Conservation (phyloP, 2,113 vertebrate species). For the Eptatretus burgeri region DNA sequence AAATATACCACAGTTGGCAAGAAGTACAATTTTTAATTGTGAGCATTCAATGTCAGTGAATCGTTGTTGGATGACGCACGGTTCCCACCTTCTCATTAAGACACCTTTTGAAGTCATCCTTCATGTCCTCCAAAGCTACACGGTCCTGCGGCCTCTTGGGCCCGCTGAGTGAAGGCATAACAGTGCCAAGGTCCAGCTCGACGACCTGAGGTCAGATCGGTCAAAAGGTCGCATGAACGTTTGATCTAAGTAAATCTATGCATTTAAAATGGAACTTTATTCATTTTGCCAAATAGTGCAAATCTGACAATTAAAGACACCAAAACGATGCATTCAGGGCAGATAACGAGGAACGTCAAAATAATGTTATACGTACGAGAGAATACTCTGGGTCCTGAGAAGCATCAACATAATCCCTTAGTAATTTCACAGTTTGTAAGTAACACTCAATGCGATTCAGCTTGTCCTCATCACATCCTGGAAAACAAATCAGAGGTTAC, state of each 20-base stretch:
- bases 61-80: too few species aligned
- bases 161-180: slow-evolving; percentile 77
- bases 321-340: background rate
- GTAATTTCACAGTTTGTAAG: slow-evolving; percentile 48
- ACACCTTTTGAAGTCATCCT: slow-evolving; percentile 48
- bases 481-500: too few species aligned
- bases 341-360: background rate
- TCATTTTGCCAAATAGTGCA: too few species aligned
- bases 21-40: too few species aligned
- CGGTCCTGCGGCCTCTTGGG: slow-evolving; percentile 86
- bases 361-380: slow-evolving; percentile 22
- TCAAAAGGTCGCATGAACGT: too few species aligned
- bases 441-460: slow-evolving; percentile 31
- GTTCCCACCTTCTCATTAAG: slow-evolving; percentile 44
- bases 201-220: slow-evolving; percentile 21
- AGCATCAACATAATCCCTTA: slow-evolving; percentile 42
- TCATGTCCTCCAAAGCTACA: slow-evolving; percentile 58
- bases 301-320: too few species aligned
- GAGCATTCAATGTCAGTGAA: too few species aligned
- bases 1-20: too few species aligned
- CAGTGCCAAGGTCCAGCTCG: slow-evolving; percentile 39
- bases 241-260: background rate
- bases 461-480: slow-evolving; percentile 49
- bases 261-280: background rate
- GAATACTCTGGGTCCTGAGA: slow-evolving; percentile 64